These are phyloP conservation scores for Mythimna albipuncta DNA, from an alignment of 2,888 invertebrate genomes.

Conservation along the genomic window DNA sequence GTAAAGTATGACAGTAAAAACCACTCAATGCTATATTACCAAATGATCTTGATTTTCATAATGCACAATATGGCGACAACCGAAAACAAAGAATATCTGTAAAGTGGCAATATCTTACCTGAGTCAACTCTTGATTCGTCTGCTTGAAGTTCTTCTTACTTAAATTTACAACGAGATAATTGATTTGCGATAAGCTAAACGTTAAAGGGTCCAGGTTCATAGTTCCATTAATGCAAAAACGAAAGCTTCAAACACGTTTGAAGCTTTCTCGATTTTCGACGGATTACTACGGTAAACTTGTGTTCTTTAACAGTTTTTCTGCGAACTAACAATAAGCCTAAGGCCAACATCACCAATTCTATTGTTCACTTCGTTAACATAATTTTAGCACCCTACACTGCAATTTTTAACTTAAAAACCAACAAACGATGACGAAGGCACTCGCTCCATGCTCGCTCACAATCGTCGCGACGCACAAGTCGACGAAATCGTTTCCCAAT, in stretches of 20 bases:
- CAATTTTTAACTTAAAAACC: conserved; percentile 73
- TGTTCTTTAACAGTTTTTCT: conserved; percentile 86
- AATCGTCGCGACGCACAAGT: conserved; percentile 49
- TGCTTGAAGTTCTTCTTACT: conserved; percentile 98
- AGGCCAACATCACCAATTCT: conserved; percentile 89
- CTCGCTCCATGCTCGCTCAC: conserved; percentile 57
- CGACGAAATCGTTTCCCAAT: conserved; percentile 28
- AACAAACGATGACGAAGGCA: conserved; percentile 82
- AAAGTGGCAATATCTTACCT: conserved; percentile 92
- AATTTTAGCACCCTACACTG: conserved; percentile 79
- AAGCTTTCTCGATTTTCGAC: conserved; percentile 96
- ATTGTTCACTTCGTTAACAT: conserved; percentile 85
- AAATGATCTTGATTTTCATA: conserved; percentile 73
- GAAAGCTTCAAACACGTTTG: conserved; percentile 98
- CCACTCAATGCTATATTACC: conserved; percentile 51
- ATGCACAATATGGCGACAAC: conserved; percentile 88
- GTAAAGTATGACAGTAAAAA: conserved; percentile 53
- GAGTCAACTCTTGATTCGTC: conserved; percentile 96
- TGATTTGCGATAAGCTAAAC: conserved; percentile 99
- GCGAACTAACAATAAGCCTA: conserved; percentile 85
- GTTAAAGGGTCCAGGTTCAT: conserved; percentile 99
- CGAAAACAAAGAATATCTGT: conserved; percentile 81
- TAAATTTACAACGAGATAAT: conserved; percentile 98
- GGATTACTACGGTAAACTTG: conserved; percentile 90
- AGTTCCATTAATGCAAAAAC: conserved; percentile 97